These are phyloP conservation scores for Lethocerus indicus DNA, from an alignment of 1,140 invertebrate genomes.

Conservation along the genomic window DNA sequence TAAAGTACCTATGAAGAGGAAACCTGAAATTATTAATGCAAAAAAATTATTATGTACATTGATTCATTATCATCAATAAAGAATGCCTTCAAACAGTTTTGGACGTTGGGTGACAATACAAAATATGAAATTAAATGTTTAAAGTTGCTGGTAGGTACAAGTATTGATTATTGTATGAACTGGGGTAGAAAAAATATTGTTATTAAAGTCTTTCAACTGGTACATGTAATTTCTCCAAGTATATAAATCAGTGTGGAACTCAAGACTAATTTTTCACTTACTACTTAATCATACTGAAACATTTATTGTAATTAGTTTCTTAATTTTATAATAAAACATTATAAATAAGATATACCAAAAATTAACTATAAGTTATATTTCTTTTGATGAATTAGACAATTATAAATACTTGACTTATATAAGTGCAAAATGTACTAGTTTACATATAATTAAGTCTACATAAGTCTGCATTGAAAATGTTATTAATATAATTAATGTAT, in stretches of 20 bases:
- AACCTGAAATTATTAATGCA: not conserved
- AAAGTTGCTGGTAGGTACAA: not conserved
- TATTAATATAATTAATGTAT: not conserved
- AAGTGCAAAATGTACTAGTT: not conserved
- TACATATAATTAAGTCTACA: not conserved
- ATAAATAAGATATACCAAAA: not conserved
- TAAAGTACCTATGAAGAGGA: constrained; percentile 1
- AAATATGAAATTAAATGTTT: not conserved
- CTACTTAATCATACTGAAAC: no score
- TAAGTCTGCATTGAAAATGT: not conserved
- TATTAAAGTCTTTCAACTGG: not conserved
- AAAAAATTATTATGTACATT: not conserved
- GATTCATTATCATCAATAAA: not conserved
- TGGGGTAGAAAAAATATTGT: not conserved
- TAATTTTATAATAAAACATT: not conserved
- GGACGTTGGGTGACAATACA: not conserved
- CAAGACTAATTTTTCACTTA: no score
- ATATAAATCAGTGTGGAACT: no score
- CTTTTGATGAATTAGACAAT: not conserved
- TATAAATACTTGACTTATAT: not conserved
- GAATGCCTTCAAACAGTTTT: not conserved
- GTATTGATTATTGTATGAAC: not conserved
- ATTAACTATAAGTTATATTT: not conserved
- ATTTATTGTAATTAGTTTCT: no score
- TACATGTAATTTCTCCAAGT: no score